Percentiles rank a stretch among this genome's conserved stretches.
Conservation (phyloP, 2,888 invertebrate species). For the Agrochola macilenta region DNA sequence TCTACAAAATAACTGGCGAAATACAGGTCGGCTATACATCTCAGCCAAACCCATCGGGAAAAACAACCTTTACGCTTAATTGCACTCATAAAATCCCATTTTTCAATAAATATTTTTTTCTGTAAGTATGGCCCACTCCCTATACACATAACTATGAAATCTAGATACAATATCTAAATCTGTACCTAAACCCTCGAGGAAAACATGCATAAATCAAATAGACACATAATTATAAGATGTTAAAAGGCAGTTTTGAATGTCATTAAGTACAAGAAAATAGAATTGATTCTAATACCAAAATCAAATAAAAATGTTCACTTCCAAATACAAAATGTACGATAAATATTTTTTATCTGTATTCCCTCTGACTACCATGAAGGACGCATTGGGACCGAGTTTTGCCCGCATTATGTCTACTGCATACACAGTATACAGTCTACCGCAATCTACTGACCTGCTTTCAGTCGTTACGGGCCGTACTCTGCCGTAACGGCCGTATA, state of each 20-base stretch:
- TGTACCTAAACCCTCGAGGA: neutral
- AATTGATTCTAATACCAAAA: neutral
- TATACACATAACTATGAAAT: too few relatives aligned
- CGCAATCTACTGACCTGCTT: constrained; percentile 64
- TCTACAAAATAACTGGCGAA: too few relatives aligned
- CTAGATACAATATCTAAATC: neutral
- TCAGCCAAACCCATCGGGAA: too few relatives aligned
- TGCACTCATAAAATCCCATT: too few relatives aligned
- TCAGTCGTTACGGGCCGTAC: constrained; percentile 28
- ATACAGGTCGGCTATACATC: too few relatives aligned
- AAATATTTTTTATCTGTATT: constrained; percentile 16
- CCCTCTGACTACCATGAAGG: constrained; percentile 16
- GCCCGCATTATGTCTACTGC: constrained; percentile 67
- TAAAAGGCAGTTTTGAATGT: neutral
- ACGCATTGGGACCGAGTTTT: constrained; percentile 36
- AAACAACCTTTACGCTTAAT: too few relatives aligned
- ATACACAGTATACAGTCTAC: constrained; percentile 42
- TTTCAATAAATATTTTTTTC: too few relatives aligned
- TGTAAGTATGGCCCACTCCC: too few relatives aligned
- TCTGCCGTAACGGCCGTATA: constrained; percentile 44
- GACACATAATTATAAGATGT: too few relatives aligned
- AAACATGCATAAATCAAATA: too few relatives aligned
- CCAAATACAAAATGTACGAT: constrained; percentile 9
- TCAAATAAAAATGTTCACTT: neutral
- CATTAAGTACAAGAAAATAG: neutral